Base-by-base conservation (phyloP, 2,888 invertebrate species). In the Parascotia fuliginaria region DNA sequence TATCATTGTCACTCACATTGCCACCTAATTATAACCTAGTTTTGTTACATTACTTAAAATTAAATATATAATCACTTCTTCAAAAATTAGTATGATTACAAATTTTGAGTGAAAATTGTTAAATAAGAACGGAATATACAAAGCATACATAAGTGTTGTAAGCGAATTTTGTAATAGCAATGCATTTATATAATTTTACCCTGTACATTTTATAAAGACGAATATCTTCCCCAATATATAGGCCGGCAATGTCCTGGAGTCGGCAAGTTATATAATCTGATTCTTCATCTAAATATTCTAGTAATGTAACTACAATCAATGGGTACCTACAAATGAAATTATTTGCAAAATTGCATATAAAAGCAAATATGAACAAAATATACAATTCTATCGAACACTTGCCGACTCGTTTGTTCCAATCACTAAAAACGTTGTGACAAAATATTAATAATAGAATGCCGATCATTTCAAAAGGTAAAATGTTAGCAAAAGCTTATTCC, bases 161-260 rank as follows among this genome's bases (percentile, higher is more conserved):
- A 59, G 53, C 57, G 11, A 66, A 36, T 60, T 62, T 46, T 43
- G 38, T 67, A 70, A 65, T 65, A 55, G 50, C 62, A 66, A 67
- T 73, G 51, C 58, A 69, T 75, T 60, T 49, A 64, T 73, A 73
- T 72, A 75, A 75, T 75, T 73, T 85, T 87, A 89, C 89, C 89
- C 89, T 89, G 89, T 89, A 83, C 77, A 84, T 72, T 75, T 82
- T 65, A 59, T 64, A 70, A 66, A 79, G 70, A 75, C 55, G 51
- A 53, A 46, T 65, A 42, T 52, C 36, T 28, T 42, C 48, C 22
- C 39, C 41, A 53, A 14, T 39, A 36, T 45, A 40, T 55, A 68
- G 61, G 59, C 69, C 61, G 56, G 51, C 33, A 54, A 27, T 13
- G 28, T 34, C 37, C 32, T n/a, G 28, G 39, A 42, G 48, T 42